These are phyloP conservation scores for Oeneis ivallda DNA, from an alignment of 2,888 invertebrate genomes.

Conservation along the genomic window DNA sequence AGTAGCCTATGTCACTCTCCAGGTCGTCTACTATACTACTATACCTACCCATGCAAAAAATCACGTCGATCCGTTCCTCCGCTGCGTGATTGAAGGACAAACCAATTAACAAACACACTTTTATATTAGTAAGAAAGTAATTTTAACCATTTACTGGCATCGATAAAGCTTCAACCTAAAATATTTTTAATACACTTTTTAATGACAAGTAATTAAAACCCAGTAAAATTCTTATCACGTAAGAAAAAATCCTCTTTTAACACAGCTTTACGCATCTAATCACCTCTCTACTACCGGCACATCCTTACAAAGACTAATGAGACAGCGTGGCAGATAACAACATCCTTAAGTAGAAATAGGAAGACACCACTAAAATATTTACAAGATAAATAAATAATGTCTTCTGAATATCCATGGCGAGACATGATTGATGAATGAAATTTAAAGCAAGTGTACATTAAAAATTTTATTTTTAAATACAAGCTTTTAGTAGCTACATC, in stretches of 20 bases:
- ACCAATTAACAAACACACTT: too few relatives aligned
- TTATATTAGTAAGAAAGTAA: too few relatives aligned
- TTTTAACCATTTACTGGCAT: too few relatives aligned
- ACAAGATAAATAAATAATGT: conserved; percentile 18
- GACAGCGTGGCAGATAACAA: conserved; percentile 23
- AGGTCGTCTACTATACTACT: too few relatives aligned
- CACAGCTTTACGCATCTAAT: conserved; percentile 15
- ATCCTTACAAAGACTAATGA: conserved; percentile 23
- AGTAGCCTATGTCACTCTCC: too few relatives aligned
- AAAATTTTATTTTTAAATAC: too few relatives aligned
- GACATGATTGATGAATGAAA: conserved; percentile 9
- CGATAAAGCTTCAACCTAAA: background rate
- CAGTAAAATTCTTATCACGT: conserved; percentile 2
- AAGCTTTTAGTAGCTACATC: too few relatives aligned
- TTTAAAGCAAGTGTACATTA: too few relatives aligned
- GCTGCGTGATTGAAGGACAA: too few relatives aligned
- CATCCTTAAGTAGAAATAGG: conserved; percentile 15
- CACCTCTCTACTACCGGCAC: conserved; percentile 14
- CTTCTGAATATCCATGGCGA: conserved; percentile 12
- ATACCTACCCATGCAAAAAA: too few relatives aligned
- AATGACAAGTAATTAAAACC: conserved; percentile 19
- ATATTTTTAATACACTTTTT: conserved; percentile 6
- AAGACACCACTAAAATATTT: conserved; percentile 14
- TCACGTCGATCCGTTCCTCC: too few relatives aligned
- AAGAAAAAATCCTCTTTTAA: background rate